These are phyloP conservation scores for Eristalinus aeneus DNA, from an alignment of 2,888 invertebrate genomes.

Conservation along the genomic window DNA sequence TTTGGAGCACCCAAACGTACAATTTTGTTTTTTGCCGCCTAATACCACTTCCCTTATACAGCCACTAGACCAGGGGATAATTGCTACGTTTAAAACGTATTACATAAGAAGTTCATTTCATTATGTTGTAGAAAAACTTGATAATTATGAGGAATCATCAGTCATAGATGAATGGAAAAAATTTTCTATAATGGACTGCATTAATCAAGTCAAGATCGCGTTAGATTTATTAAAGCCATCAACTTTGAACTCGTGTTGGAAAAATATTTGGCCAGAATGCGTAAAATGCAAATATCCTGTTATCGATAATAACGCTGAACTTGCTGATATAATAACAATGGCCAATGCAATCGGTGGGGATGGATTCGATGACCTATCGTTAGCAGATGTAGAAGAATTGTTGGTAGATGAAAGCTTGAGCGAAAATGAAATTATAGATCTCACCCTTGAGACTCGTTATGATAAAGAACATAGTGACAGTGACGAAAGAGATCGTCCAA, in stretches of 20 bases:
- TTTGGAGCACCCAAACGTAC: slow-evolving; percentile 20
- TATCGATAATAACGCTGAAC: background rate
- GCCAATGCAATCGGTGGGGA: slow-evolving; percentile 5
- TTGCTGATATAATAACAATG: background rate
- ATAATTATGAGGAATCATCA: no score
- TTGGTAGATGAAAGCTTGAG: background rate
- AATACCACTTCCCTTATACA: no score
- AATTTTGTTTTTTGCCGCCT: slow-evolving; percentile 23
- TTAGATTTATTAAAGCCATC: slow-evolving; percentile 15
- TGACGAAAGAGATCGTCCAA: no score
- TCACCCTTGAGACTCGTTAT: no score
- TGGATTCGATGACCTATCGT: background rate
- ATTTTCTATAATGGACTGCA: slow-evolving; percentile 5
- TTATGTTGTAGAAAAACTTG: background rate
- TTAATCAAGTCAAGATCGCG: slow-evolving; percentile 16
- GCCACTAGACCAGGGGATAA: slow-evolving; percentile 46
- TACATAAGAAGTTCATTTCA: slow-evolving; percentile 59
- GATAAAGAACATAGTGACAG: no score
- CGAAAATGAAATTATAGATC: no score
- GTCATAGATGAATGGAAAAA: slow-evolving; percentile 5
- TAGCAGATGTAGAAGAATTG: background rate
- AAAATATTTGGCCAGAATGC: slow-evolving; percentile 22
- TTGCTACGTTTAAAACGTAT: slow-evolving; percentile 45
- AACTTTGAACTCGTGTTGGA: slow-evolving; percentile 12
- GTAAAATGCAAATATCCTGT: no score